Percentiles rank a stretch among this genome's conserved stretches.
phyloP scores from a whole-genome alignment of 2,113 vertebrate genomes.

The Jaculus jaculus region DNA sequence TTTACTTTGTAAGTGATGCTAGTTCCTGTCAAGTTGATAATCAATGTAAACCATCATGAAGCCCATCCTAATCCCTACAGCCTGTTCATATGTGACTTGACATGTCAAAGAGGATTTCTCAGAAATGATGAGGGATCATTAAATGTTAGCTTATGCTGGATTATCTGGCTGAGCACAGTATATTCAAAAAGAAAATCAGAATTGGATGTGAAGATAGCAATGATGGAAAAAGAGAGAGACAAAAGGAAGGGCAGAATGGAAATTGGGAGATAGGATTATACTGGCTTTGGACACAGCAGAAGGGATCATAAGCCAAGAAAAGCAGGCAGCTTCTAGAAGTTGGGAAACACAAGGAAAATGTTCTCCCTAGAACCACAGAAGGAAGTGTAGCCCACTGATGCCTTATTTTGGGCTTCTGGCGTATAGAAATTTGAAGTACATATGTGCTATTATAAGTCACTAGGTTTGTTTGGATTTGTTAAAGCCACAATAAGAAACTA shows the following conservation, averaged over 20 bases:
- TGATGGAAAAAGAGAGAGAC: no score
- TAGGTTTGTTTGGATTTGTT: not conserved
- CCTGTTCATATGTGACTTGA: no score
- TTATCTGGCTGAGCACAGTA: not conserved
- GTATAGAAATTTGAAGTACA: not conserved
- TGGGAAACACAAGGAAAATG: not conserved
- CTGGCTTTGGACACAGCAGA: not conserved
- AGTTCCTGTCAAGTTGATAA: no score
- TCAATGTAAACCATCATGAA: no score
- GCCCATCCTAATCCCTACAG: not conserved
- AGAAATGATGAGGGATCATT: not conserved
- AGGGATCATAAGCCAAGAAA: not conserved
- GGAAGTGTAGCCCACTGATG: not conserved
- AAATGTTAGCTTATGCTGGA: not conserved
- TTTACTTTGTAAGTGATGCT: no score
- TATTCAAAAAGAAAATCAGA: not conserved
- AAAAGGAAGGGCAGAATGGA: not conserved
- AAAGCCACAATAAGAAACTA: not conserved
- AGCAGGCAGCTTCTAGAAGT: not conserved
- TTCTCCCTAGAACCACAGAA: not conserved
- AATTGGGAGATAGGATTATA: no score
- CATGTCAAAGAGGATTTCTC: not conserved
- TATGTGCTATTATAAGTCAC: not conserved
- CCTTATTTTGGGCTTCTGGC: not conserved
- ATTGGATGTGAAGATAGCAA: not conserved